Evolutionary conservation across 2,797 vertebrate genomes (phyloP).

Genomic region (Rallus crepitans): DNA sequence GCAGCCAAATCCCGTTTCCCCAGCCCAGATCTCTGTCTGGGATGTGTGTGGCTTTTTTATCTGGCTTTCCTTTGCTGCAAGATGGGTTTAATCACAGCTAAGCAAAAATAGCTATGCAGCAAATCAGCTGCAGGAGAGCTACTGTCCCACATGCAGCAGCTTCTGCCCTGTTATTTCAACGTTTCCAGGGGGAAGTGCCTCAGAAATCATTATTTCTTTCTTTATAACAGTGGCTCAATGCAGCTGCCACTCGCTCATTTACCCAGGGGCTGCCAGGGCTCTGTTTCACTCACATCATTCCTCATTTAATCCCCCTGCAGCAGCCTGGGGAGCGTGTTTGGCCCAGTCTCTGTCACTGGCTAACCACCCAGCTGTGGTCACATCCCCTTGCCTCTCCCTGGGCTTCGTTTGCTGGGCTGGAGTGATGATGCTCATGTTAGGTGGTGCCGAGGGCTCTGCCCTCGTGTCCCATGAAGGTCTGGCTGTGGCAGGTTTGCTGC

Average conservation of each 20-base stretch:
- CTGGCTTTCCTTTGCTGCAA: not conserved
- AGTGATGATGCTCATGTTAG: fast-evolving
- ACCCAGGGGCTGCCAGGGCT: not conserved
- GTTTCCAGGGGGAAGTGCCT: not conserved
- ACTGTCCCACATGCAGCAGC: slow-evolving; percentile 40
- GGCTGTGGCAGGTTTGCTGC: not conserved
- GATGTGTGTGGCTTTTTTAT: not conserved
- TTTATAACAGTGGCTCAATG: not conserved
- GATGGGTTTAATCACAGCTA: slow-evolving; percentile 20
- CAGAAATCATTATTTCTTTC: not conserved
- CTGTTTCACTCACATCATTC: not conserved
- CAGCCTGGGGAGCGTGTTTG: not conserved
- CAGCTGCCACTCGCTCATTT: not conserved
- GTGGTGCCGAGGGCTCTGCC: not conserved
- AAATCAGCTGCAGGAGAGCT: slow-evolving; percentile 12
- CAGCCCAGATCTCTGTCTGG: not conserved
- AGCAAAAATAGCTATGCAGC: slow-evolving; percentile 62
- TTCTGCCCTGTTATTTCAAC: not conserved
- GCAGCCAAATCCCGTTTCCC: not conserved
- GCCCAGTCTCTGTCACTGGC: not conserved
- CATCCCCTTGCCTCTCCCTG: not conserved
- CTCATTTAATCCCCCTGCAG: not conserved
- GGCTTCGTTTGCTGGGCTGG: fast-evolving
- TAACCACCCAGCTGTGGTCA: not conserved
- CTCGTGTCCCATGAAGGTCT: not conserved